Percentiles rank a stretch among this genome's conserved stretches.
Conservation (phyloP, 37 sponge, comb jelly and placozoan genomes). For the Aphrocallistes beatrix region DNA sequence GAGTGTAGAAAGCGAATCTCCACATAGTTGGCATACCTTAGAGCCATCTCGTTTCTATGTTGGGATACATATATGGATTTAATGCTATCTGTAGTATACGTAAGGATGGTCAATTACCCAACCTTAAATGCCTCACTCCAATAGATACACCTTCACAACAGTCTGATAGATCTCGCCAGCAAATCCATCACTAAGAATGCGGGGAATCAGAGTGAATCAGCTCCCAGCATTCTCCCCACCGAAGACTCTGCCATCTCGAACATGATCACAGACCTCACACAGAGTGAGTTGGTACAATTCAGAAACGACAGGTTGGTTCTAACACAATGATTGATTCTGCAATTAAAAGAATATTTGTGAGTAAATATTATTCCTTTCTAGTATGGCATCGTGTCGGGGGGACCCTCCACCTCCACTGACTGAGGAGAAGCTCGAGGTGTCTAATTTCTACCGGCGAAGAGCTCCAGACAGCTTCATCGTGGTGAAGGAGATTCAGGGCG, state of each 20-base stretch:
- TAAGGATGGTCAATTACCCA: too few species aligned
- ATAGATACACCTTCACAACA: background rate
- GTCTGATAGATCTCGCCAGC: background rate
- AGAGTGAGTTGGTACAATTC: background rate
- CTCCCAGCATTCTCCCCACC: slow-evolving; percentile 14
- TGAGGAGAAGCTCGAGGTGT: background rate
- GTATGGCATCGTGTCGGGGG: background rate
- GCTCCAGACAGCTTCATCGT: slow-evolving; percentile 7
- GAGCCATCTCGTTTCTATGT: too few species aligned
- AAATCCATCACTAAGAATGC: background rate
- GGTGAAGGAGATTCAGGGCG: background rate
- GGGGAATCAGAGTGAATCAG: background rate
- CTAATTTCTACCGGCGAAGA: background rate
- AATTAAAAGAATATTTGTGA: too few species aligned
- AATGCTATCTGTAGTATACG: too few species aligned
- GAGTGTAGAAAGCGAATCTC: too few species aligned
- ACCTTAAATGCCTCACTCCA: background rate
- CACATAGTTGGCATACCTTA: too few species aligned
- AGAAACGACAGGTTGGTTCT: slow-evolving; percentile 4
- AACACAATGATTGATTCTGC: too few species aligned
- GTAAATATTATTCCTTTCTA: too few species aligned
- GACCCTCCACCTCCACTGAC: background rate
- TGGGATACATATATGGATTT: too few species aligned
- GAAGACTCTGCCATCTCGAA: background rate
- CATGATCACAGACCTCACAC: background rate